Base-by-base conservation (phyloP, 2,888 invertebrate genomes). In the Urechis unicinctus region DNA sequence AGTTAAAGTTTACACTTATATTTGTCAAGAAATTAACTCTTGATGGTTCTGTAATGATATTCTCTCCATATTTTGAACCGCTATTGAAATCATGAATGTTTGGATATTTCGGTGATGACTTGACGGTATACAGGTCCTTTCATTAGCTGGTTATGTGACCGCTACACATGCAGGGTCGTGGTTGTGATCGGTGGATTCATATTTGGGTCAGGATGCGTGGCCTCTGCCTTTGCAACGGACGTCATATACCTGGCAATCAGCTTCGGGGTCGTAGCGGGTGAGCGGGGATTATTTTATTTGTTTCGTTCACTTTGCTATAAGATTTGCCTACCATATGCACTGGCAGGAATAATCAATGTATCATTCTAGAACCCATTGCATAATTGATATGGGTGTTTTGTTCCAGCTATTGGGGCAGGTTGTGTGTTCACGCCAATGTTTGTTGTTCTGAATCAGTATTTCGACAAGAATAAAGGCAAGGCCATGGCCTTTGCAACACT, bases 91-190 rank as follows among this genome's bases (percentile, higher is more conserved):
- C n/a, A n/a, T n/a, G n/a, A n/a, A n/a, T n/a, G n/a, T n/a, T n/a
- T 36, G 36, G 9, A 17, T 36, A 36, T 36, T 36, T 17, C 36
- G 36, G 9, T 36, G 36, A 36, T 17, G 9, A 9, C 36, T 36
- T 44, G 17, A 6, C 50, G 3, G 29, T 58, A 80, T 80, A 53
- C 80, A 91, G 91, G 91, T 67, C 91, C 91, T 17, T 71, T 91
- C 44, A 89, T 91, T 9, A 90, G 90, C 67, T 86, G 90, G 64
- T 80, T 91, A 52, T 89, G 90, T 0, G 86, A 89, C 60, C 87
- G 85, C 72, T 89, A 88, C 82, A 89, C 90, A 26, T 90, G 88
- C 69, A 80, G 88, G 49, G 87, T 88, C 13, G 91, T 91, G 31
- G 90, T 91, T 0, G 80, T 91, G 17, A 80, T 90, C 28, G 91